A percentile compares a stretch with the other conserved stretches of the same genome.
Conservation (phyloP, 2,113 vertebrate genomes). For the Grantiella picta region DNA sequence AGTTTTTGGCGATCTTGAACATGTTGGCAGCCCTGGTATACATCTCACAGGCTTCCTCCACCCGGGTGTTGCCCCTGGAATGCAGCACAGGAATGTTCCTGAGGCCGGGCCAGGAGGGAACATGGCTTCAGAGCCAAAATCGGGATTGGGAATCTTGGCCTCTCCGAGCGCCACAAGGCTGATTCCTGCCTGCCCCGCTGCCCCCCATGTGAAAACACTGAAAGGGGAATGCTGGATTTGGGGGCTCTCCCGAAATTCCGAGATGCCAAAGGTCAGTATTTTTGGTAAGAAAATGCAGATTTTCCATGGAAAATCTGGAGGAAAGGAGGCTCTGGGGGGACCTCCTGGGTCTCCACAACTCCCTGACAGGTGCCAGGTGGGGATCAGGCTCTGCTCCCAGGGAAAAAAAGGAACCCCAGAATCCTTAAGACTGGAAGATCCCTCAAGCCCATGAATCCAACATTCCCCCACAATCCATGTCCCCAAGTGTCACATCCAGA, state of each 20-base stretch:
- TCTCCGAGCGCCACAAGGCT: fast-evolving
- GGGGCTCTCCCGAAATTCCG: fast-evolving
- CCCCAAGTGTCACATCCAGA: background rate
- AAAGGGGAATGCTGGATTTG: background rate
- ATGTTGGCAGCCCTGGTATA: constrained; percentile 98
- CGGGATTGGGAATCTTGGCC: fast-evolving
- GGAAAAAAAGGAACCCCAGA: background rate
- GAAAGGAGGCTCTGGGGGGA: background rate
- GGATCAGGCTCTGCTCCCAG: background rate
- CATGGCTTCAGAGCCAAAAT: fast-evolving
- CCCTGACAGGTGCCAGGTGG: background rate
- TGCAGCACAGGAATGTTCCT: background rate
- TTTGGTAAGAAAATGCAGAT: background rate
- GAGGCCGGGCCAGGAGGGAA: fast-evolving
- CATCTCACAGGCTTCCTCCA: constrained; percentile 98
- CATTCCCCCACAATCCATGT: background rate
- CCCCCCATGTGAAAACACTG: background rate
- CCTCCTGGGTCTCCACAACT: background rate
- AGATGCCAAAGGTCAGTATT: background rate
- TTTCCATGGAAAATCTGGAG: background rate
- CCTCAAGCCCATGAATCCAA: background rate
- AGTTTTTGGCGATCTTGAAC: constrained; percentile 99
- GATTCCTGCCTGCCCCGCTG: background rate
- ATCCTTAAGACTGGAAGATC: background rate
- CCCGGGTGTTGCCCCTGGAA: constrained; percentile 88